Conservation (phyloP, 2,113 vertebrate genomes). For the Pseudonaja textilis region DNA sequence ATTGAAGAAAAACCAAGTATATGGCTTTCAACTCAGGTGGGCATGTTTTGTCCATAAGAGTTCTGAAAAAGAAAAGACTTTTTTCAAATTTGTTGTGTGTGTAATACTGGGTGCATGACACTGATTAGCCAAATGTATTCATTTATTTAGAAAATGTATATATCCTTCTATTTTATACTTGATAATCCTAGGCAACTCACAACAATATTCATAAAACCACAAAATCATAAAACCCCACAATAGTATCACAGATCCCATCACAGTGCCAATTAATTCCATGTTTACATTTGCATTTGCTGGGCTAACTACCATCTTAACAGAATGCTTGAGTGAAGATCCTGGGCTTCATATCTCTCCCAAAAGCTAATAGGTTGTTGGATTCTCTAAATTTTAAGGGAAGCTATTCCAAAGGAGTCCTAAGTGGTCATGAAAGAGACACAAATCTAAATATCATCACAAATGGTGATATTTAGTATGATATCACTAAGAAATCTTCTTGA, state of each 20-base stretch:
- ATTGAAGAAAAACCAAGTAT: not conserved
- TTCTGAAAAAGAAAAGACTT: not conserved
- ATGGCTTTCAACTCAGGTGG: not conserved
- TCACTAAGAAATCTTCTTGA: not conserved
- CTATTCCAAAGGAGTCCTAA: not conserved
- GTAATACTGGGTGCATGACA: not conserved
- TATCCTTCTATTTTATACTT: not conserved
- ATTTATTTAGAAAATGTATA: not conserved
- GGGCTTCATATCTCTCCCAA: not conserved
- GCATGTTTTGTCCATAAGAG: not conserved
- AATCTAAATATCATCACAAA: not conserved
- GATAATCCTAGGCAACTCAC: not conserved
- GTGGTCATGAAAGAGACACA: not conserved
- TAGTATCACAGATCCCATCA: not conserved
- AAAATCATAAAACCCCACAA: not conserved
- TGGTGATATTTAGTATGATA: not conserved
- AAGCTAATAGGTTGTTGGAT: not conserved
- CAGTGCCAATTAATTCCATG: not conserved
- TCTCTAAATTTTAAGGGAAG: not conserved
- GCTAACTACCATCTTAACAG: not conserved
- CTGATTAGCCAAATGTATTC: not conserved
- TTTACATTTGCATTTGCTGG: not conserved
- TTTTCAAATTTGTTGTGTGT: not conserved
- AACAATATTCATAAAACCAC: not conserved
- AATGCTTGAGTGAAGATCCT: not conserved